Percentiles rank a stretch among this genome's conserved stretches.
Evolutionary conservation across 2,797 vertebrate genomes (phyloP).

Genomic region (Tenualosa ilisha): DNA sequence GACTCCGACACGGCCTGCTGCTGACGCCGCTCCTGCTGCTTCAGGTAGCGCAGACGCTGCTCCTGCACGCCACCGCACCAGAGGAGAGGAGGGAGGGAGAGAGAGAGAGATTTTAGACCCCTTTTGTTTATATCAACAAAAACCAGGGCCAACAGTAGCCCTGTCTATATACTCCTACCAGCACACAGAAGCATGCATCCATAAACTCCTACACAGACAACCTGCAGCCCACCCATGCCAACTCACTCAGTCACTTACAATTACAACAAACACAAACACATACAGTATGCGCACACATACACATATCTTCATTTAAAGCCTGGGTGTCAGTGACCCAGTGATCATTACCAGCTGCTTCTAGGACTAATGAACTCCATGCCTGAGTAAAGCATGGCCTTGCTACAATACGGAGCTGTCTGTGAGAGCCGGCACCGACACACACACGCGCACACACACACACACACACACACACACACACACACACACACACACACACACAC

Average conservation of each 20-base stretch:
- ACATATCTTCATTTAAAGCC: background rate
- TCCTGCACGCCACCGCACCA: constrained; percentile 59
- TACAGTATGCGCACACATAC: background rate
- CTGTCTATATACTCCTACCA: too few relatives aligned
- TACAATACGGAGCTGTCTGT: too few relatives aligned
- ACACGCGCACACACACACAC: background rate
- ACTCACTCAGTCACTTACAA: background rate
- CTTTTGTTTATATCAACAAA: too few relatives aligned
- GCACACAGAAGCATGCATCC: background rate
- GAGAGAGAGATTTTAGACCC: background rate
- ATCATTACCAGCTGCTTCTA: background rate
- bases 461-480: background rate
- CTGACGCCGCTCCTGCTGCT: constrained; percentile 95
- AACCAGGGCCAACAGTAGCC: too few relatives aligned
- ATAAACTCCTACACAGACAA: background rate
- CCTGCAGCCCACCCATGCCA: too few relatives aligned
- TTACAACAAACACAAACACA: background rate
- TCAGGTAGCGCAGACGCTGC: constrained; percentile 84
- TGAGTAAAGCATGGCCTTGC: background rate
- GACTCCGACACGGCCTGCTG: constrained; percentile 89
- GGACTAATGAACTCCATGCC: background rate
- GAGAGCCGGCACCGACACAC: background rate
- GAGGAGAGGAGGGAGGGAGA: background rate
- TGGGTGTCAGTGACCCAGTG: background rate
- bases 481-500: background rate